phyloP scores from a whole-genome alignment of 92 coral and sea anemone genomes.

The Epizoanthus rinbou region DNA sequence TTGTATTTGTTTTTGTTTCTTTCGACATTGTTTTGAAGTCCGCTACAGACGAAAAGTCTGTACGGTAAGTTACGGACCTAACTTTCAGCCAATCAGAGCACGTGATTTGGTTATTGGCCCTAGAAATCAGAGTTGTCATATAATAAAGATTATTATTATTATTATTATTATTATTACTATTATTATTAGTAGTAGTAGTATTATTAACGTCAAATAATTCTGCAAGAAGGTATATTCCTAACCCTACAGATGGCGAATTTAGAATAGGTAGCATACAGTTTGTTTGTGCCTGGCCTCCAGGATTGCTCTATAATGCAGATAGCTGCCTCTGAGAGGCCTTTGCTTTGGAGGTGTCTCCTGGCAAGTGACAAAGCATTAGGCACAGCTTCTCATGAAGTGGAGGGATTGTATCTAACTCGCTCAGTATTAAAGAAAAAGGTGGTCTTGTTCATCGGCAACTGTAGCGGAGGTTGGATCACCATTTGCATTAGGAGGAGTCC shows the following conservation, averaged over 20 bases:
- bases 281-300: neutral
- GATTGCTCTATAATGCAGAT: neutral
- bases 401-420: constrained; percentile 46
- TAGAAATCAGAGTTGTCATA: no score
- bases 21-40: no score
- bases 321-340: constrained; percentile 34
- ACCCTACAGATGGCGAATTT: constrained; percentile 42
- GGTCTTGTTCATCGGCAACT: constrained; percentile 45
- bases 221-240: constrained; percentile 45
- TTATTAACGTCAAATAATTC: constrained; percentile 41
- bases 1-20: no score
- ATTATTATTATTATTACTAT: no score
- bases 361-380: constrained; percentile 52
- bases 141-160: no score
- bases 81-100: no score
- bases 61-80: no score
- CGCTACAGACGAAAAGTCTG: no score
- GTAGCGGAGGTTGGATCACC: constrained; percentile 44
- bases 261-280: neutral
- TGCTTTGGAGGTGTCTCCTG: constrained; percentile 42
- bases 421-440: constrained; percentile 42
- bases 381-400: constrained; percentile 43
- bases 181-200: no score
- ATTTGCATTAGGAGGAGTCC: constrained; percentile 16
- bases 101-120: no score